A percentile compares a stretch with the other conserved stretches of the same genome.
Evolutionary conservation across 2,113 vertebrate genomes (phyloP).

Genomic region (Esox niger): DNA sequence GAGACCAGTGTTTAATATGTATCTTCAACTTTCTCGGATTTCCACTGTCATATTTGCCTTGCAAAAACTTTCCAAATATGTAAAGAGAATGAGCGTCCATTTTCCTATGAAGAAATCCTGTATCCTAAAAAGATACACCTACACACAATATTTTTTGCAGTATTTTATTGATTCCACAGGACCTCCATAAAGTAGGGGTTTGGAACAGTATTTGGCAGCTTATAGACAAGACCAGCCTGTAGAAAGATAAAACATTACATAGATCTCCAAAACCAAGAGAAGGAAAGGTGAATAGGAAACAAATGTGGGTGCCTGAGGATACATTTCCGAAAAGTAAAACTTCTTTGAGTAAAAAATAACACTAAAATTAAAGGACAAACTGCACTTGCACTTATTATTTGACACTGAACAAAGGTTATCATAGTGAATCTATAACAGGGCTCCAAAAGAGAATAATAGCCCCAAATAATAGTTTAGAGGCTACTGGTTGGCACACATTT

Average conservation of each 20-base stretch:
- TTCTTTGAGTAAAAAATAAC: too few species aligned
- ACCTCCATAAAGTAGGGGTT: conserved; percentile 34
- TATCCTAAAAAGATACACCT: background rate
- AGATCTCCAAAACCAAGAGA: background rate
- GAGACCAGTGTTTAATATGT: too few species aligned
- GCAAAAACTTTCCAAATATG: too few species aligned
- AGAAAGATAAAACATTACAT: background rate
- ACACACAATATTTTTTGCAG: conserved; percentile 7
- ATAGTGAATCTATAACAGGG: too few species aligned
- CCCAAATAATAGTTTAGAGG: too few species aligned
- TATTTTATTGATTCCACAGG: conserved; percentile 56
- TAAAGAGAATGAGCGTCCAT: too few species aligned
- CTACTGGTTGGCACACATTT: too few species aligned
- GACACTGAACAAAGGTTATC: background rate
- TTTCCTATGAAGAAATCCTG: too few species aligned
- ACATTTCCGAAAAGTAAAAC: too few species aligned
- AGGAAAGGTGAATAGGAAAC: background rate
- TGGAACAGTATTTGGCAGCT: conserved; percentile 53
- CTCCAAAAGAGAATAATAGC: too few species aligned
- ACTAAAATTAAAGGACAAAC: background rate
- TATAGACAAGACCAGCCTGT: conserved; percentile 24
- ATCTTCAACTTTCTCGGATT: too few species aligned
- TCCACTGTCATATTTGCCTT: too few species aligned
- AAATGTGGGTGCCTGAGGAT: background rate
- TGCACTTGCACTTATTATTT: background rate